These are phyloP conservation scores for Asteroscopus sphinx DNA, from an alignment of 2,888 invertebrate genomes.

Conservation along the genomic window DNA sequence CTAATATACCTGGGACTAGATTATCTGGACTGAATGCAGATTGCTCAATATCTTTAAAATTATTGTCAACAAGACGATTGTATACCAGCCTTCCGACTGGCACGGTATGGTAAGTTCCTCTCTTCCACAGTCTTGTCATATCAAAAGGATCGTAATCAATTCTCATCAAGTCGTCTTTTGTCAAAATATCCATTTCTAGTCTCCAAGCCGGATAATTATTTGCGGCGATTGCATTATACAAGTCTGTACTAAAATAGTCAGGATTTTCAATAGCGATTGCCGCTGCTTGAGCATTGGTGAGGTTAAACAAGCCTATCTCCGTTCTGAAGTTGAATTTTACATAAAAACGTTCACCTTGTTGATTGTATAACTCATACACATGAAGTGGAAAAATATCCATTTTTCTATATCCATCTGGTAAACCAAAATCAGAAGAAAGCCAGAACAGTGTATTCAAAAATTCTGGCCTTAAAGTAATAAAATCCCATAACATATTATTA, in stretches of 20 bases:
- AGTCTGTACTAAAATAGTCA: constrained; percentile 95
- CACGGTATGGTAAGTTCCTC: constrained; percentile 74
- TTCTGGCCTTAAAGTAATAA: constrained; percentile 94
- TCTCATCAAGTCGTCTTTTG: constrained; percentile 63
- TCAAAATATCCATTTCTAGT: constrained; percentile 75
- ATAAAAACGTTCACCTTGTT: constrained; percentile 91
- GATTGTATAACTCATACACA: constrained; percentile 96
- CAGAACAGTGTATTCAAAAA: constrained; percentile 93
- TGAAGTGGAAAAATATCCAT: constrained; percentile 98
- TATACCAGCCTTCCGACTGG: constrained; percentile 71
- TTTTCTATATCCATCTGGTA: constrained; percentile 96
- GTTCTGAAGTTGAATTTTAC: constrained; percentile 97
- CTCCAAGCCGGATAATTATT: constrained; percentile 85
- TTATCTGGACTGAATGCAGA: constrained; percentile 73
- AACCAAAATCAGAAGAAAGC: constrained; percentile 95
- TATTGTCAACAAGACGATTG: constrained; percentile 71
- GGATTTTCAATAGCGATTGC: constrained; percentile 93
- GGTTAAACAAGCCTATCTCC: constrained; percentile 95
- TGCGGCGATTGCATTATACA: constrained; percentile 94
- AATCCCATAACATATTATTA: constrained; percentile 96
- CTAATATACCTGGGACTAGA: constrained; percentile 80
- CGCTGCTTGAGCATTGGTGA: constrained; percentile 91
- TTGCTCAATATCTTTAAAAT: constrained; percentile 70
- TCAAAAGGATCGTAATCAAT: constrained; percentile 79
- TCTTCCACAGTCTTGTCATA: constrained; percentile 72